A percentile compares a stretch with the other conserved stretches of the same genome.
Evolutionary conservation across 2,888 invertebrate species (phyloP).

Genomic region (Agrochola litura): DNA sequence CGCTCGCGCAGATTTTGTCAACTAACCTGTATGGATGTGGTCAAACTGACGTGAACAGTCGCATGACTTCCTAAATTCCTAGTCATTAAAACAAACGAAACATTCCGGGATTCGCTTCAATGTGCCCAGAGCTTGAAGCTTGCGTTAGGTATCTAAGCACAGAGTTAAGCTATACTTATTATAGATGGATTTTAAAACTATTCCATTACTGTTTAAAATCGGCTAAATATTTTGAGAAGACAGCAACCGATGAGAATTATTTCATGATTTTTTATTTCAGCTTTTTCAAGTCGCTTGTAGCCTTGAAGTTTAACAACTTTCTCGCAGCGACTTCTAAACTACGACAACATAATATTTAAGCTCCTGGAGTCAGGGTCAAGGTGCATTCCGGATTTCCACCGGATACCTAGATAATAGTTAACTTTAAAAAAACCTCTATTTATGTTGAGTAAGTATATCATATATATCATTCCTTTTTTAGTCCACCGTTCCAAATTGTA

Average conservation of each 20-base stretch:
- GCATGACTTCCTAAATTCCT: background rate
- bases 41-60: background rate
- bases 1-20: background rate
- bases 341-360: background rate
- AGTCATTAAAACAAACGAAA: background rate
- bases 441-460: no score
- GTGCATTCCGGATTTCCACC: background rate
- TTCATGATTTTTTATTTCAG: background rate
- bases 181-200: background rate
- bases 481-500: background rate
- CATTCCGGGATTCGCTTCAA: background rate
- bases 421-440: background rate
- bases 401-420: background rate
- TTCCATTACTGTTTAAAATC: conserved; percentile 44
- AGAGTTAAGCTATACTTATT: background rate
- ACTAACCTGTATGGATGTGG: background rate
- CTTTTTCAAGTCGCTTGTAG: background rate
- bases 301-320: background rate
- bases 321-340: background rate
- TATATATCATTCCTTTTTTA: background rate
- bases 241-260: background rate
- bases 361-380: background rate
- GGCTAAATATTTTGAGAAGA: background rate
- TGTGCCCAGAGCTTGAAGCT: background rate
- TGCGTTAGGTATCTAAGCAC: no score